phyloP scores from a whole-genome alignment of 2,113 vertebrate genomes.

The Engystomops pustulosus region DNA sequence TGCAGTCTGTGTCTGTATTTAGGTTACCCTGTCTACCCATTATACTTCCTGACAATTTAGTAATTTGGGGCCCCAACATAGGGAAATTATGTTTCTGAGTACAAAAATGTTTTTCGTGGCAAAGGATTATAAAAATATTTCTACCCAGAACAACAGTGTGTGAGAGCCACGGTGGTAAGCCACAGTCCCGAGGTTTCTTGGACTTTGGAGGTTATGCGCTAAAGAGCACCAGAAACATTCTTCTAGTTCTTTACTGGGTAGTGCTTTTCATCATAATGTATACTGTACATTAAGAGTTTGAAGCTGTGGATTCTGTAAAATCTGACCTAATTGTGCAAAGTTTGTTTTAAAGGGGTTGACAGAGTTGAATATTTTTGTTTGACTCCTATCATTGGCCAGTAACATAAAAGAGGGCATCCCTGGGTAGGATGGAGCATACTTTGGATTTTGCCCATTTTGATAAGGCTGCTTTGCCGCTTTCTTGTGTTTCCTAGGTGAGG shows the following conservation, averaged over 20 bases:
- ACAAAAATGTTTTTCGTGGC: conserved; percentile 39
- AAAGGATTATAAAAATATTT: conserved; percentile 32
- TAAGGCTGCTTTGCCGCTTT: too few relatives aligned
- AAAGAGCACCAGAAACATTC: not conserved
- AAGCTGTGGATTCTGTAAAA: too few relatives aligned
- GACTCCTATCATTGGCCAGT: too few relatives aligned
- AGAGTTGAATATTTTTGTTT: too few relatives aligned
- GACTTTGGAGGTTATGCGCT: not conserved
- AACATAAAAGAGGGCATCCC: too few relatives aligned
- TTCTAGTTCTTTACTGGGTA: not conserved
- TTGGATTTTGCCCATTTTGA: too few relatives aligned
- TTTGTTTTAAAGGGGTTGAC: too few relatives aligned
- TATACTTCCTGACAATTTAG: conserved; percentile 54
- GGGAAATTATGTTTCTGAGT: conserved; percentile 22
- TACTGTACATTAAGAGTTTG: not conserved
- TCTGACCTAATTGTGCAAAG: too few relatives aligned
- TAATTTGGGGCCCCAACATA: conserved; percentile 45
- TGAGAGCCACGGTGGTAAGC: conserved; percentile 5
- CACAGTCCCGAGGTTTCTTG: conserved; percentile 17
- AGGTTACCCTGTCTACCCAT: conserved; percentile 19
- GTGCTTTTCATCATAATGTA: not conserved
- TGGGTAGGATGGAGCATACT: too few relatives aligned
- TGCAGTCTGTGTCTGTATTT: conserved; percentile 32
- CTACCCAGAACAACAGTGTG: conserved; percentile 44
- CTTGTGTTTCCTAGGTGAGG: too few relatives aligned